Evolutionary conservation across 2,888 invertebrate species (phyloP), one percentile per base, ranked within the genome.

Genomic region (Stenoptilia bipunctidactyla): DNA sequence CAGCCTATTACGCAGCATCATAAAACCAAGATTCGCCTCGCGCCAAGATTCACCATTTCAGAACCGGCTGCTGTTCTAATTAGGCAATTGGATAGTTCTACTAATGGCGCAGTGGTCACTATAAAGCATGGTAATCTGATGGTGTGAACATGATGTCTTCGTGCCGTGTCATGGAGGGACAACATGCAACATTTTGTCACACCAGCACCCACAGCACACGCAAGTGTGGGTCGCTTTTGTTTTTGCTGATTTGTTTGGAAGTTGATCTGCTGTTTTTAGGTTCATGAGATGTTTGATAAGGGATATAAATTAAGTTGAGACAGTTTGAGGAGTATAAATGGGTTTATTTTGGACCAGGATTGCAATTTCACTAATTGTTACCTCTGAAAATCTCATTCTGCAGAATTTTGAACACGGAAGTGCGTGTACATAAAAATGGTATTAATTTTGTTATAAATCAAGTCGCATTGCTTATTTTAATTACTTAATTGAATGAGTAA

Each of bases 81-180:
- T 80, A 82, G 82, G 76, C 76, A 76, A 76, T 75, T 66, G 70
- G 65, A 65, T 66, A 64, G 57, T 59, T 57, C 57, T 61, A 63
- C 75, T 80, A 82, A 80, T 80, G 79, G 73, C 60, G 55, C 58
- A 58, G 52, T 62, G 62, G 63, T 61, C 63, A 67, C 76, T 66
- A 73, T 77, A 77, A 75, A 77, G 58, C 66, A 70, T 55, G 59
- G 56, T 70, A 76, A 82, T 82, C 82, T 67, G 82, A 80, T 80
- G 71, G 73, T 79, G 80, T 79, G 80, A 76, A 79, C 79, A 76
- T 73, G 65, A 48, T 66, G 68, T 64, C 69, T 65, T 64, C 61
- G 65, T 68, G 70, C 67, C 55, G 57, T 51, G 56, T 68, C 73
- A 76, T 72, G 75, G 75, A 62, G 65, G 55, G 55, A 44, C 54